A percentile compares a stretch with the other conserved stretches of the same genome.
Evolutionary conservation across 2,888 invertebrate species (phyloP).

Genomic region (Bugula neritina): DNA sequence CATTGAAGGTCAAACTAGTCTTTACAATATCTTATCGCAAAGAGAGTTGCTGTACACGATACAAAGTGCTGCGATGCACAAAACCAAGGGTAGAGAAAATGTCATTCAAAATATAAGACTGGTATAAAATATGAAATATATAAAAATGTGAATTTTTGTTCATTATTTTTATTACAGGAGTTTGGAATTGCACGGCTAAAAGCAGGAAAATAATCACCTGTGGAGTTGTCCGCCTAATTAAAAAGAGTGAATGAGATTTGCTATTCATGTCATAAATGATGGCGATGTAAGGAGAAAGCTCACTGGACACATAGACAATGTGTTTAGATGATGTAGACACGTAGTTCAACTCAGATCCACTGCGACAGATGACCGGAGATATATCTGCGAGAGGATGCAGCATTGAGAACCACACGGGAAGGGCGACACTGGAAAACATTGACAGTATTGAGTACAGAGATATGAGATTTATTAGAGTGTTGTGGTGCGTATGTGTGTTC

Average conservation of each 20-base stretch:
- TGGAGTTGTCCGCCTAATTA: conserved; percentile 66
- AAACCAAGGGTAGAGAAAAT: no score
- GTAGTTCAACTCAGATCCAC: conserved; percentile 32
- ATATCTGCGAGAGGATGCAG: conserved; percentile 86
- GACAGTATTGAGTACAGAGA: no score
- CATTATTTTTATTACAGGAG: background rate
- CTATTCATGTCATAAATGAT: conserved; percentile 72
- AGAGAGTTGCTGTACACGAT: no score
- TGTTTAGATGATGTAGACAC: background rate
- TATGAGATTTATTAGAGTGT: no score
- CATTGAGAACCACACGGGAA: conserved; percentile 78
- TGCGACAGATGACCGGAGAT: conserved; percentile 63
- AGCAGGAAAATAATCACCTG: conserved; percentile 59
- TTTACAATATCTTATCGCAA: no score
- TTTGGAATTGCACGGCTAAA: background rate
- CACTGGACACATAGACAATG: background rate
- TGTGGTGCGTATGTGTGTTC: no score
- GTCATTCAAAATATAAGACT: no score
- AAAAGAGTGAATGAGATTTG: conserved; percentile 75
- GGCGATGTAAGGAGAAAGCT: conserved; percentile 57
- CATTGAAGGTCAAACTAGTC: no score
- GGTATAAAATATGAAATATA: no score
- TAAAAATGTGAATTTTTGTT: no score
- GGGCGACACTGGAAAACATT: background rate
- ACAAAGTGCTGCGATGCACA: no score